Conservation (phyloP, 2,888 invertebrate genomes). For the Habroteleia sp. region DNA sequence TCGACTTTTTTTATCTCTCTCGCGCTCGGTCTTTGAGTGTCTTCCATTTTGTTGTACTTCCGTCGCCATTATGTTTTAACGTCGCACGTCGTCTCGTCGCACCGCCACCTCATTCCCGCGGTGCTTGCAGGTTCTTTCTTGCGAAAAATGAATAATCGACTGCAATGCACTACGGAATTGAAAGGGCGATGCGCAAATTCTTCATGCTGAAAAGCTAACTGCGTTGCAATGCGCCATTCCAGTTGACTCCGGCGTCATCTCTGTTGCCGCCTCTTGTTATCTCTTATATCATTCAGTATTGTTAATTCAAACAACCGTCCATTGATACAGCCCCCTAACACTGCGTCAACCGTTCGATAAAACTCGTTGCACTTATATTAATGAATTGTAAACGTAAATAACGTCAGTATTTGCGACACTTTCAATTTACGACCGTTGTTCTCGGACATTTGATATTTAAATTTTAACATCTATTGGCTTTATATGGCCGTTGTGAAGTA, state of each 20-base stretch:
- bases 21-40: constrained; percentile 24
- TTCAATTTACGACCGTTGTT: constrained; percentile 3
- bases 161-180: constrained; percentile 99
- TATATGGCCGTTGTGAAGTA: no score
- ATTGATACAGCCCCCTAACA: constrained; percentile 36
- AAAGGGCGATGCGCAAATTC: constrained; percentile 84
- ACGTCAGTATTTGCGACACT: constrained; percentile 4
- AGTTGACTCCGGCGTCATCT: constrained; percentile 32
- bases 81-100: constrained; percentile 73
- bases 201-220: constrained; percentile 42
- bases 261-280: constrained; percentile 18
- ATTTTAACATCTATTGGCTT: no score
- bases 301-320: constrained; percentile 47
- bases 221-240: constrained; percentile 46
- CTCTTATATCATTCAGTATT: constrained; percentile 50
- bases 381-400: constrained; percentile 40
- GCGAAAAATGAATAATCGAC: constrained; percentile 85
- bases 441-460: no score
- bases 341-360: constrained; percentile 38
- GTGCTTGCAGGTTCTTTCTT: constrained; percentile 91
- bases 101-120: constrained; percentile 93
- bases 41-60: constrained; percentile 57
- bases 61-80: constrained; percentile 48
- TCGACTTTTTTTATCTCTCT: constrained; percentile 2
- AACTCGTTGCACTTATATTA: constrained; percentile 48